A percentile compares a stretch with the other conserved stretches of the same genome.
These are phyloP conservation scores for Limosa lapponica DNA, from an alignment of 2,797 vertebrate genomes.

Conservation along the genomic window DNA sequence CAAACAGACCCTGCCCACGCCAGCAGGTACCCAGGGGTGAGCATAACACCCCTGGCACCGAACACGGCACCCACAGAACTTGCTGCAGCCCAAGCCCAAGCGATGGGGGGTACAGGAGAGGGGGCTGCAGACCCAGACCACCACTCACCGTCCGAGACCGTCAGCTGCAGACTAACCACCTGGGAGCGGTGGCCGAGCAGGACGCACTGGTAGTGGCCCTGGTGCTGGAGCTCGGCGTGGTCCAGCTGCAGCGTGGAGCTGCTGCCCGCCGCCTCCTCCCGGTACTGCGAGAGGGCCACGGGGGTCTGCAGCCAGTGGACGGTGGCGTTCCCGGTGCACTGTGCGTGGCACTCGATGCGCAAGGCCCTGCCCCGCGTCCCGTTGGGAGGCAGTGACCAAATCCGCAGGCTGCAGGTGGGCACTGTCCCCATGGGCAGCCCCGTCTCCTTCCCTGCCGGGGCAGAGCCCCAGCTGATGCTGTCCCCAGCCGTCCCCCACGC, in stretches of 20 bases:
- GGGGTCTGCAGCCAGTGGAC: constrained; percentile 68
- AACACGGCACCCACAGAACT: fast-evolving
- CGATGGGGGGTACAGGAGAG: fast-evolving
- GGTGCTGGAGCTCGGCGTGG: neutral
- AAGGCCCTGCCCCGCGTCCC: neutral
- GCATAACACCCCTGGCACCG: fast-evolving
- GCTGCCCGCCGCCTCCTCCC: neutral
- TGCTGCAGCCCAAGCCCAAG: neutral
- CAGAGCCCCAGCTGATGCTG: neutral
- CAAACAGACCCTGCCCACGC: neutral
- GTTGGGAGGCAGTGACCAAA: neutral
- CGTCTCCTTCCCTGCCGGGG: fast-evolving
- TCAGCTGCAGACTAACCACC: neutral
- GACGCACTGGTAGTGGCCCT: constrained; percentile 67
- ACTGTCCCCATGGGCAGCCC: fast-evolving
- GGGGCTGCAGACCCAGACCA: neutral
- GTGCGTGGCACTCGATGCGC: constrained; percentile 15
- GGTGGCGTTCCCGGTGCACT: neutral
- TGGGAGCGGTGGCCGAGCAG: neutral
- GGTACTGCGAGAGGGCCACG: constrained; percentile 2
- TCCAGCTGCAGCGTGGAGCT: constrained; percentile 32
- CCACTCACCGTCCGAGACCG: neutral
- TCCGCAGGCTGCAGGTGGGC: neutral
- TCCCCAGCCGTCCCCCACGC: fast-evolving
- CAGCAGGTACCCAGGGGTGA: fast-evolving